Evolutionary conservation across 1,140 invertebrate species (phyloP).

Genomic region (Zaprionus capensis): DNA sequence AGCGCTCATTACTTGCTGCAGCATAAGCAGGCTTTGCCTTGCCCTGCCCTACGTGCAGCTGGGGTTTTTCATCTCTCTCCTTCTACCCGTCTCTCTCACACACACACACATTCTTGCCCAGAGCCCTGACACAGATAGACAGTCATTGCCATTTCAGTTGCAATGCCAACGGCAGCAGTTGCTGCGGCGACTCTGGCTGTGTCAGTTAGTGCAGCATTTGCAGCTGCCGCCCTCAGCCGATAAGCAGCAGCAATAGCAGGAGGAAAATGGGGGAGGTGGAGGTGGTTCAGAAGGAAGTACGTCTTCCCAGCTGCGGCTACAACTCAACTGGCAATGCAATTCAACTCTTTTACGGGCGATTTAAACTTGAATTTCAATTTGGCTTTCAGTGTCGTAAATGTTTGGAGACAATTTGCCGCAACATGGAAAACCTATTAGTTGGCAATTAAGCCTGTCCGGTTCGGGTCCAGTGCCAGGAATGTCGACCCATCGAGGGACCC

Average conservation of each 20-base stretch:
- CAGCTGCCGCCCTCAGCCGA: slow-evolving; percentile 1
- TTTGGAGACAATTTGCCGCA: slow-evolving; percentile 33
- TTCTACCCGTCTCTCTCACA: too few relatives aligned
- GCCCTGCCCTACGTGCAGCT: background rate
- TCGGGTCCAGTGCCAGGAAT: slow-evolving; percentile 1
- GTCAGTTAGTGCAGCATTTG: slow-evolving; percentile 1
- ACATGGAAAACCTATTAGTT: slow-evolving; percentile 55
- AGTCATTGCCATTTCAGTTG: slow-evolving; percentile 25
- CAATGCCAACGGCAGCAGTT: slow-evolving; percentile 39
- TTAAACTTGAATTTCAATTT: slow-evolving; percentile 30
- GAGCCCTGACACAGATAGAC: slow-evolving; percentile 43
- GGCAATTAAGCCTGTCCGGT: slow-evolving; percentile 59
- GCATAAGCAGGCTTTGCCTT: slow-evolving; percentile 2
- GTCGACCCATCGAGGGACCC: slow-evolving; percentile 1
- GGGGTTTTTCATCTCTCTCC: background rate
- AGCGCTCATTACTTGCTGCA: slow-evolving; percentile 3
- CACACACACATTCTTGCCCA: background rate
- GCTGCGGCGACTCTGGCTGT: slow-evolving; percentile 14
- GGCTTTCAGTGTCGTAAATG: slow-evolving; percentile 13
- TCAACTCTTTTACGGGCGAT: background rate
- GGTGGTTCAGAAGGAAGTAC: too few relatives aligned
- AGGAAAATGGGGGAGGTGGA: background rate
- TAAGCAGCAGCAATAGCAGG: background rate
- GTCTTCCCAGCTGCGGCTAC: too few relatives aligned
- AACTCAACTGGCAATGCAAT: slow-evolving; percentile 7